A percentile compares a stretch with the other conserved stretches of the same genome.
These are phyloP conservation scores for Enteromius anoplus DNA, from an alignment of 2,797 vertebrate species.

Conservation along the genomic window DNA sequence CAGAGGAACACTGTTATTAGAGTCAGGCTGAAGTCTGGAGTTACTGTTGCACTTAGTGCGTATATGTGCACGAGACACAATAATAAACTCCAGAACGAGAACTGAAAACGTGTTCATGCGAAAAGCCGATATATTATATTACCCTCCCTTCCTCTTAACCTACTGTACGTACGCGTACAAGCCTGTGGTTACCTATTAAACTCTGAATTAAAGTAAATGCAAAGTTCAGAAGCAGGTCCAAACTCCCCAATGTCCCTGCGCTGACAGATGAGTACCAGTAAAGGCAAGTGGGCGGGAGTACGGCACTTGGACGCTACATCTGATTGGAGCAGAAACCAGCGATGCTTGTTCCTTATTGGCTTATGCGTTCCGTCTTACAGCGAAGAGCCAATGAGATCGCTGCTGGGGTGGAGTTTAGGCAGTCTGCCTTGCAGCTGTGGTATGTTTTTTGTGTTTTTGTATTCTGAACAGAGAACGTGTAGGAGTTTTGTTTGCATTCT, in stretches of 20 bases:
- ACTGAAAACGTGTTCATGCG: constrained; percentile 30
- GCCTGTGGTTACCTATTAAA: neutral
- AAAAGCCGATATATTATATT: constrained; percentile 11
- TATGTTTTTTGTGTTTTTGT: constrained; percentile 8
- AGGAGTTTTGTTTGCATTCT: neutral
- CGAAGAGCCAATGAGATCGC: constrained; percentile 8
- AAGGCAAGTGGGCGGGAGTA: neutral
- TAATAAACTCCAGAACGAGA: constrained; percentile 23
- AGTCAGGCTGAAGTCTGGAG: constrained; percentile 3
- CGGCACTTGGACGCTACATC: neutral
- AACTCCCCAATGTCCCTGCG: neutral
- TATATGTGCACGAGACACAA: constrained; percentile 3
- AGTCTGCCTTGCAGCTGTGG: neutral
- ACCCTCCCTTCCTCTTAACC: constrained; percentile 6
- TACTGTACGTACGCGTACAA: neutral
- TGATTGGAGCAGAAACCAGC: neutral
- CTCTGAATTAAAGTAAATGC: neutral
- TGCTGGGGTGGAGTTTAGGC: constrained; percentile 3
- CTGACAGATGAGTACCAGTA: constrained; percentile 15
- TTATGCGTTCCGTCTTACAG: neutral
- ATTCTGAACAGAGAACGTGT: constrained; percentile 7
- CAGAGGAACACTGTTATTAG: neutral
- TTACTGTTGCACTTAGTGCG: neutral
- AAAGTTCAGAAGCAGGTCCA: neutral
- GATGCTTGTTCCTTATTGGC: neutral